A percentile compares a stretch with the other conserved stretches of the same genome.
Conservation (phyloP, 2,113 vertebrate genomes). For the Solea senegalensis region DNA sequence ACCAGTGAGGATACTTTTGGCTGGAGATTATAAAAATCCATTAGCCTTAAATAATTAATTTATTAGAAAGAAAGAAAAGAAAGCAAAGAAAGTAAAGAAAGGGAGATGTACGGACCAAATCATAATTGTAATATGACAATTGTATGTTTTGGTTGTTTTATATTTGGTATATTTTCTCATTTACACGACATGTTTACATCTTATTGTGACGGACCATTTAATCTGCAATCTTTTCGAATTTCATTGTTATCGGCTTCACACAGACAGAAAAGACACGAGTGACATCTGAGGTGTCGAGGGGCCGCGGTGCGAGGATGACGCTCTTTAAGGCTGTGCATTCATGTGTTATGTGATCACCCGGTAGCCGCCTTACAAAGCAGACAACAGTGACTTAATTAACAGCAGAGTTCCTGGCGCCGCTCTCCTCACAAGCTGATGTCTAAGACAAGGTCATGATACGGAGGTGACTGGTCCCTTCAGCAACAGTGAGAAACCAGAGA, state of each 20-base stretch:
- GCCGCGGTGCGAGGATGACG: not conserved
- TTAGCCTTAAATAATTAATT: not conserved
- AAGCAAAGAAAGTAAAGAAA: too few species aligned
- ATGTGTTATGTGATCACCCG: slow-evolving; percentile 58
- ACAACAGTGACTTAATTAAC: slow-evolving; percentile 81
- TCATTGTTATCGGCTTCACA: not conserved
- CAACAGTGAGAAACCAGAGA: slow-evolving; percentile 49
- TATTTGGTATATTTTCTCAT: not conserved
- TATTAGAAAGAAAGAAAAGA: too few species aligned
- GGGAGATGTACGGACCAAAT: too few species aligned
- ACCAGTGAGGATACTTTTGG: not conserved
- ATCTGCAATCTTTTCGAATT: not conserved
- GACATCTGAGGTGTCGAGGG: not conserved
- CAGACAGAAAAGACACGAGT: not conserved
- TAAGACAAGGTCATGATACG: slow-evolving; percentile 69
- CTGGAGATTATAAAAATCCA: not conserved
- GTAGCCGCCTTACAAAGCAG: slow-evolving; percentile 62
- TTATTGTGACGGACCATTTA: not conserved
- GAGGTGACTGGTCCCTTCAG: slow-evolving; percentile 57
- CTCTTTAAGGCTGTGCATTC: slow-evolving; percentile 45
- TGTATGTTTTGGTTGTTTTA: not conserved
- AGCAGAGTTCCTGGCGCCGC: slow-evolving; percentile 60
- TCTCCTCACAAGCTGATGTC: slow-evolving; percentile 62
- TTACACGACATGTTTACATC: not conserved
- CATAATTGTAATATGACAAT: not conserved